Percentiles rank a stretch among this genome's conserved stretches.
Evolutionary conservation across 2,888 invertebrate species (phyloP).

Genomic region (Lasioglossum calceatum): DNA sequence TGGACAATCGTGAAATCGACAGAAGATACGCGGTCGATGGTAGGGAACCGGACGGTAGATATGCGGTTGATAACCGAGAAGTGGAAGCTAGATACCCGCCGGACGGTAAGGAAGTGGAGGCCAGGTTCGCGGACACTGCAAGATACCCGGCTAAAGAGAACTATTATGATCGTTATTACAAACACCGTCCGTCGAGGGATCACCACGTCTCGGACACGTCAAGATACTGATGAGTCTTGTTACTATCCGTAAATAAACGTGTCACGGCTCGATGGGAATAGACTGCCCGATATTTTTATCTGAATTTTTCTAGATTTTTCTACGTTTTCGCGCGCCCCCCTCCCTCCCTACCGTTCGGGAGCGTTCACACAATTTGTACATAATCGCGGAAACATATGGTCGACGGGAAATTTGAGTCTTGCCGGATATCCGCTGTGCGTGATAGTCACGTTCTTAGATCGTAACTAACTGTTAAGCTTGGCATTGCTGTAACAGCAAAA

Average conservation of each 20-base stretch:
- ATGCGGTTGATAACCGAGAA: conserved; percentile 68
- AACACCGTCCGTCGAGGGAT: conserved; percentile 82
- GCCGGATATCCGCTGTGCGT: not conserved
- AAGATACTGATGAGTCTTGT: conserved; percentile 79
- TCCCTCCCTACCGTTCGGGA: not conserved
- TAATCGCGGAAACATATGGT: not conserved
- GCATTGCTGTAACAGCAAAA: not conserved
- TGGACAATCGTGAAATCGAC: conserved; percentile 69
- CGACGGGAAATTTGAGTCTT: not conserved
- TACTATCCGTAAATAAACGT: conserved; percentile 65
- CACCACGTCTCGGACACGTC: conserved; percentile 80
- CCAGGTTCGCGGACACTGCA: conserved; percentile 70
- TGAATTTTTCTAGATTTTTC: conserved; percentile 8
- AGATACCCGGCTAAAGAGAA: conserved; percentile 80
- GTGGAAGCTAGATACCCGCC: conserved; percentile 69
- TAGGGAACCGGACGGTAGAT: conserved; percentile 74
- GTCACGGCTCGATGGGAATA: conserved; percentile 69
- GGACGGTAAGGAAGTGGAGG: conserved; percentile 75
- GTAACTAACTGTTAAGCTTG: not conserved
- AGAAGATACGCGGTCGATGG: conserved; percentile 72
- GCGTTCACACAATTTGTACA: not conserved
- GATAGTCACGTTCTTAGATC: not conserved
- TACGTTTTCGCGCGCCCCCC: not conserved
- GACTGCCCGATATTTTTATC: not conserved
- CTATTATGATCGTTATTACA: conserved; percentile 83